phyloP scores from a whole-genome alignment of 2,888 invertebrate genomes.

The Orthonychiurus folsomi region DNA sequence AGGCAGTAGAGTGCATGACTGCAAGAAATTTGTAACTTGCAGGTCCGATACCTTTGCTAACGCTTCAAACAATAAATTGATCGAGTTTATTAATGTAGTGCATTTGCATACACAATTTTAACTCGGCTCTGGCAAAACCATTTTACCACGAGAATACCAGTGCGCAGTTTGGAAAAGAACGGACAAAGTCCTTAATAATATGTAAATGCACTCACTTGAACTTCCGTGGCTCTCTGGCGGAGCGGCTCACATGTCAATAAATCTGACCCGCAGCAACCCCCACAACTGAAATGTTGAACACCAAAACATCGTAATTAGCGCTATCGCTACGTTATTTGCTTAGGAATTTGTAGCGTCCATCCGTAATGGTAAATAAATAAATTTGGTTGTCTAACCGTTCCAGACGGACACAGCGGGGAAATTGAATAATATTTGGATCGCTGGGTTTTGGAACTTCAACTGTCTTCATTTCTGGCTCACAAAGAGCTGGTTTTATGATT shows the following conservation, averaged over 20 bases:
- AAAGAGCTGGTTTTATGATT: conserved; percentile 16
- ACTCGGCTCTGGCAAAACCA: background rate
- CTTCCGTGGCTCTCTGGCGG: conserved; percentile 12
- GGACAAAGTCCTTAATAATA: background rate
- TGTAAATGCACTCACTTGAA: conserved; percentile 19
- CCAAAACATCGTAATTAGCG: too few relatives aligned
- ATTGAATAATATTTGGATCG: conserved; percentile 22
- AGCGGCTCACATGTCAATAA: conserved; percentile 28
- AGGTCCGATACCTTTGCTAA: background rate
- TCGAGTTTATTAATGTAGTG: background rate
- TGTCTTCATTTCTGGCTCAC: conserved; percentile 27
- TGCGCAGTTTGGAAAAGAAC: too few relatives aligned
- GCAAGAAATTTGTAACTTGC: background rate
- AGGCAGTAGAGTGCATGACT: background rate
- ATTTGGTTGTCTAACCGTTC: conserved; percentile 20
- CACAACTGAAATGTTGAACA: conserved; percentile 26
- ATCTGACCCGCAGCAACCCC: conserved; percentile 32
- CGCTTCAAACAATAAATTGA: background rate
- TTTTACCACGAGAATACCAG: background rate
- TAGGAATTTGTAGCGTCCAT: background rate
- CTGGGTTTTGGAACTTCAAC: conserved; percentile 21
- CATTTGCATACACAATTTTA: too few relatives aligned
- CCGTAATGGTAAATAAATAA: background rate
- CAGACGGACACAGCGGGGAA: conserved; percentile 24
- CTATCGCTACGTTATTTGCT: too few relatives aligned